Conservation (phyloP, 2,888 invertebrate species). For the Philonicus albiceps region DNA sequence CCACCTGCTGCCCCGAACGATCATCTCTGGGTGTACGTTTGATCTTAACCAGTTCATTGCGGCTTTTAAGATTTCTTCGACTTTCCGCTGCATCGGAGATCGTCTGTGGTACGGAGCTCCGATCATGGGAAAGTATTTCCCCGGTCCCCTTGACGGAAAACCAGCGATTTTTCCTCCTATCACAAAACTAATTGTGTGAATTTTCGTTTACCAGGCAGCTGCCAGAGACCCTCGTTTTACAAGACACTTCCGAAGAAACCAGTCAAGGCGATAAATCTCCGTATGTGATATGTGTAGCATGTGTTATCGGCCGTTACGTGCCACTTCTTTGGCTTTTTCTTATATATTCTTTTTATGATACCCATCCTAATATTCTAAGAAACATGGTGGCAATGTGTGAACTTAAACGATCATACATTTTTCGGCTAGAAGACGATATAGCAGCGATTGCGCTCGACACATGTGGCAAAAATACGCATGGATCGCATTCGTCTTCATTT, state of each 20-base stretch:
- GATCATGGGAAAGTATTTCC: slow-evolving; percentile 27
- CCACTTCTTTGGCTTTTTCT: neutral
- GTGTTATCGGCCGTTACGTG: neutral
- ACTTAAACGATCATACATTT: neutral
- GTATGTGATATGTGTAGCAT: neutral
- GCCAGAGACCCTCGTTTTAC: neutral
- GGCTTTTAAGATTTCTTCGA: neutral
- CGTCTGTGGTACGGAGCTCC: neutral
- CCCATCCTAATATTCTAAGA: neutral
- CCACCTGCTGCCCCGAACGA: neutral
- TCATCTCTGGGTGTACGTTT: neutral
- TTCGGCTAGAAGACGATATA: neutral
- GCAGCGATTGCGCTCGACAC: neutral
- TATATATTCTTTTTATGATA: neutral
- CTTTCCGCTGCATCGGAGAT: neutral
- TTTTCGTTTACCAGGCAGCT: neutral
- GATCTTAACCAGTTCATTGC: slow-evolving; percentile 8
- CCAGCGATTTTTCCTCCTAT: neutral
- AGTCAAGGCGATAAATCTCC: neutral
- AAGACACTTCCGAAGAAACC: neutral
- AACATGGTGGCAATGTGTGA: slow-evolving; percentile 9
- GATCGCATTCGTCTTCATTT: slow-evolving; percentile 2
- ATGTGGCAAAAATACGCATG: neutral
- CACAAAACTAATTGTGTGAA: neutral
- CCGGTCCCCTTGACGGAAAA: neutral